phyloP scores from a whole-genome alignment of 2,113 vertebrate species.

The Spea multiplicata region DNA sequence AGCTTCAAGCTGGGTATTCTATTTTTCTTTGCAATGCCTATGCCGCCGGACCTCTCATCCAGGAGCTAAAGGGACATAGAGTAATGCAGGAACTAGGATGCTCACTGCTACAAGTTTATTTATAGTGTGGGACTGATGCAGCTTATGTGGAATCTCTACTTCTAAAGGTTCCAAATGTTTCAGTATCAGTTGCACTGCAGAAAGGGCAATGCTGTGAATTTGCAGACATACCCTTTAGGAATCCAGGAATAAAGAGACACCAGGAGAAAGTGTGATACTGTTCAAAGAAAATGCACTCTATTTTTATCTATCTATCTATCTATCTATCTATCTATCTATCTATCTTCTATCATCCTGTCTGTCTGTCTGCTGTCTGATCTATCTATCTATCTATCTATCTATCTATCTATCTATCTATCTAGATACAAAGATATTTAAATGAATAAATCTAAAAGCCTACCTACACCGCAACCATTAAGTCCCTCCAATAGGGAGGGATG shows the following conservation, averaged over 20 bases:
- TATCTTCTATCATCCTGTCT: no score
- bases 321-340: no score
- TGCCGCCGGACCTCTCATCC: conserved; percentile 60
- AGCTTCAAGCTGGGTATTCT: conserved; percentile 72
- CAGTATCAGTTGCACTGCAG: conserved; percentile 69
- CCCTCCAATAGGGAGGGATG: no score
- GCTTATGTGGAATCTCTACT: conserved; percentile 63
- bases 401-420: no score
- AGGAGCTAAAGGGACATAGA: conserved; percentile 61
- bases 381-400: no score
- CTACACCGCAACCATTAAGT: no score
- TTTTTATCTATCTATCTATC: no score
- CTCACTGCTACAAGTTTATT: conserved; percentile 72
- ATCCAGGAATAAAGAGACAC: conserved; percentile 44
- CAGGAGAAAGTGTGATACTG: conserved; percentile 17
- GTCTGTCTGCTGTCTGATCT: no score
- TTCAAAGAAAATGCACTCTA: no score
- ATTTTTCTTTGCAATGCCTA: conserved; percentile 71
- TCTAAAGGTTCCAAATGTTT: conserved; percentile 59
- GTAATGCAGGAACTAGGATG: conserved; percentile 50
- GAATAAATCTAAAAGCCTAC: no score
- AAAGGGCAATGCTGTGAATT: no score
- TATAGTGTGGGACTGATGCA: conserved; percentile 60
- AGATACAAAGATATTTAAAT: no score
- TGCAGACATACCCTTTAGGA: conserved; percentile 49